Conservation (phyloP, 2,113 vertebrate genomes). For the Lonchura striata region DNA sequence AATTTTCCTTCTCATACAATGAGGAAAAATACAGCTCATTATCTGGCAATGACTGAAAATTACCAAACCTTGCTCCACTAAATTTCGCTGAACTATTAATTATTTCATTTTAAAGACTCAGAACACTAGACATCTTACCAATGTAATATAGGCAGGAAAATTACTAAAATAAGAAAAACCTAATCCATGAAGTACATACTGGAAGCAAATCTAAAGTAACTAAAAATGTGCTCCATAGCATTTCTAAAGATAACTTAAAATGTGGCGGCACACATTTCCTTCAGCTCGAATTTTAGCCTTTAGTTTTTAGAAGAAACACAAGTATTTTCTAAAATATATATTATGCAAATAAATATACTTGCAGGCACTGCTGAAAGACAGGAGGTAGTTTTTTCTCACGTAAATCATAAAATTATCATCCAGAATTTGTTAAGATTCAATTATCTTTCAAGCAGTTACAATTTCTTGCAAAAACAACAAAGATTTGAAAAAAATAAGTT, state of each 20-base stretch:
- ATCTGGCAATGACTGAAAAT: not conserved
- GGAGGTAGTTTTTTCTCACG: not conserved
- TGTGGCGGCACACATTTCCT: not conserved
- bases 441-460: conserved; percentile 25
- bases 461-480: conserved; percentile 15
- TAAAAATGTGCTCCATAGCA: not conserved
- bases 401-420: not conserved
- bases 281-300: not conserved
- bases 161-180: not conserved
- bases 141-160: not conserved
- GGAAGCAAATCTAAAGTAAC: not conserved
- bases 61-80: rapidly evolving
- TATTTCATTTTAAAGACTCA: not conserved
- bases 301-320: not conserved
- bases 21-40: not conserved
- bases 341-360: not conserved
- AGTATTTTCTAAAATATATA: not conserved
- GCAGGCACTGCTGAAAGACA: not conserved
- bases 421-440: conserved; percentile 32
- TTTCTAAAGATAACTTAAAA: not conserved
- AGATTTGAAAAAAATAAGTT: not conserved
- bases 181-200: not conserved
- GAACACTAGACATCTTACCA: not conserved
- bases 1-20: not conserved
- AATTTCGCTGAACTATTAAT: not conserved